Evolutionary conservation across 2,888 invertebrate species (phyloP), one percentile per base, ranked within the genome.

Genomic region (Clostera curtula): DNA sequence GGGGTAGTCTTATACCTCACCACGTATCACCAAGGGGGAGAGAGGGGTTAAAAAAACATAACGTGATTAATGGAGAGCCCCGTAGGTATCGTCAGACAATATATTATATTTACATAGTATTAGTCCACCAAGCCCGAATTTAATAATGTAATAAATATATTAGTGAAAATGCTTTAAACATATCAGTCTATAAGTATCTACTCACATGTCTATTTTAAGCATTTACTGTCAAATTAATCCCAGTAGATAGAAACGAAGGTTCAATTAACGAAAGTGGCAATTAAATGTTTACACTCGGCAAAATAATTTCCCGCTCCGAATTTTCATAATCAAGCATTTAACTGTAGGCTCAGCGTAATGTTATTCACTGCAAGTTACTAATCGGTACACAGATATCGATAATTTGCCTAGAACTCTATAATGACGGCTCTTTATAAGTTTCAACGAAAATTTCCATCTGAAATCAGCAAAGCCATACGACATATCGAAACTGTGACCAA

Each of bases 301-400:
- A 59, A 66, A 65, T 58, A 60, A 65, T 63, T 58, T 60, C 54
- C 57, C 53, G 49, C 43, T 4, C 19, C 40, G 42, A 53, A 64
- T 64, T 67, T 73, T 70, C 64, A 66, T 70, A 68, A 72, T 68
- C 62, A 65, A 64, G 61, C 59, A 65, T 72, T n/a, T 71, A 72
- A 72, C 70, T 70, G 42, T 55, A 57, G 48, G 49, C 50, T 47
- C 56, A 40, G 48, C 57, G 52, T 60, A 66, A 64, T 60, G 60
- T 57, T 64, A 65, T 68, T 67, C 60, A 57, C 70, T 70, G 56
- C 67, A 59, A 63, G 66, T 64, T 56, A 55, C 55, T 67, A 72
- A 77, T 70, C 67, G 63, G 60, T 57, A 57, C 56, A 66, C 67
- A 72, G 74, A 74, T 72, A 71, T 58, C 53, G 52, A 41, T 40